phyloP scores from a whole-genome alignment of 2,888 invertebrate species.

The Ormyrus labotus region DNA sequence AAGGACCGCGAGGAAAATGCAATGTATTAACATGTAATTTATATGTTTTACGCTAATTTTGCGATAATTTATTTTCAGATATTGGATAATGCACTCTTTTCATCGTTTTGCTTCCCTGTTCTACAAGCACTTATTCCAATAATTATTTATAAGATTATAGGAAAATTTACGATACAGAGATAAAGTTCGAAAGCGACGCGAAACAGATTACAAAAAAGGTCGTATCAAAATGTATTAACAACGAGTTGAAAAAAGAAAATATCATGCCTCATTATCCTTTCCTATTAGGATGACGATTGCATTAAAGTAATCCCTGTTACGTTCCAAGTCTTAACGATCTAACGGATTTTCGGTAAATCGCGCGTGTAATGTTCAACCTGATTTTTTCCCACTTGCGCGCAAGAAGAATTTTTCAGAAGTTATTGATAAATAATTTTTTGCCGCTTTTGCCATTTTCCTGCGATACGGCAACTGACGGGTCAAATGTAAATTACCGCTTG shows the following conservation, averaged over 20 bases:
- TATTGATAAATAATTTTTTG: conserved; percentile 29
- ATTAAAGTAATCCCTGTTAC: conserved; percentile 13
- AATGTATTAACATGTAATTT: no score
- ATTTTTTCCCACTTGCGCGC: conserved; percentile 56
- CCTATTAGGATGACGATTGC: conserved; percentile 24
- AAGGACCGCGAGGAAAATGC: no score
- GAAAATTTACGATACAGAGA: no score
- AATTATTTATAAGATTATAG: no score
- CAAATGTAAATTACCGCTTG: not conserved
- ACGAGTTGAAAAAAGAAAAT: not conserved
- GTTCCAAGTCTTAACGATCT: conserved; percentile 59
- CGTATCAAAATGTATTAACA: not conserved
- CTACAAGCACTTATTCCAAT: no score
- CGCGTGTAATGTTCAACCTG: conserved; percentile 62
- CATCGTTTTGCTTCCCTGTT: no score
- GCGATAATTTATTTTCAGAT: no score
- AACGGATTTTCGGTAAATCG: conserved; percentile 64
- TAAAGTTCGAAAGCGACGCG: no score
- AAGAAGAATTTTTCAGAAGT: not conserved
- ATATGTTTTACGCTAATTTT: no score
- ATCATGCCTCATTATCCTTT: conserved; percentile 2
- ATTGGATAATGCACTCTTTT: no score
- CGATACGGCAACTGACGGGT: not conserved
- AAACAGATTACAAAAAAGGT: no score
- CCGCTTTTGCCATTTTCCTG: not conserved